Conservation (phyloP, 2,888 invertebrate species). For the Willowsia nigromaculata region DNA sequence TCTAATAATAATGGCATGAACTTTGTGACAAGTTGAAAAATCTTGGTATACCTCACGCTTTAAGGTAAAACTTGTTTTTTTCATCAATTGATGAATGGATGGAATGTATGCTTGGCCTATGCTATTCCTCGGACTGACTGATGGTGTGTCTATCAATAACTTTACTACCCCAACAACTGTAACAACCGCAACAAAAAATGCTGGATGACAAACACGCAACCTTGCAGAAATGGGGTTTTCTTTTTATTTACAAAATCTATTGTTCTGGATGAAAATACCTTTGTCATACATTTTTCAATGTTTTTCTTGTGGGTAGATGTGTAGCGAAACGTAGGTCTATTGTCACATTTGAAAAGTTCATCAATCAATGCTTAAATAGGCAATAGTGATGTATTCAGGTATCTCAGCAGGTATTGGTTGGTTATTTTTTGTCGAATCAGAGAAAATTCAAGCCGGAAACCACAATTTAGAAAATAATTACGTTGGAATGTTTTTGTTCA, state of each 20-base stretch:
- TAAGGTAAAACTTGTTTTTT: not conserved
- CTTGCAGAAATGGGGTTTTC: not conserved
- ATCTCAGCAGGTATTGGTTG: not conserved
- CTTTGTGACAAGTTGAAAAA: slow-evolving; percentile 11
- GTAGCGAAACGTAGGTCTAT: not conserved
- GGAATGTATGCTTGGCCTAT: not conserved
- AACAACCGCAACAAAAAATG: too few relatives aligned
- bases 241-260: not conserved
- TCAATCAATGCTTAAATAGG: slow-evolving; percentile 6
- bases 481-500: not conserved
- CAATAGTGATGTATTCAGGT: not conserved
- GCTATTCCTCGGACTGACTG: not conserved
- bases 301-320: not conserved
- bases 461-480: slow-evolving; percentile 2
- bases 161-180: not conserved
- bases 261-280: not conserved
- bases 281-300: not conserved
- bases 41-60: not conserved
- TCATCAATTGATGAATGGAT: slow-evolving; percentile 6
- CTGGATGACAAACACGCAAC: not conserved
- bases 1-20: not conserved
- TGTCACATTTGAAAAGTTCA: not conserved
- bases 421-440: not conserved
- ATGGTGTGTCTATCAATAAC: not conserved
- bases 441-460: not conserved